Conservation (phyloP, 2,113 vertebrate genomes). For the Protomyctophum bolini region DNA sequence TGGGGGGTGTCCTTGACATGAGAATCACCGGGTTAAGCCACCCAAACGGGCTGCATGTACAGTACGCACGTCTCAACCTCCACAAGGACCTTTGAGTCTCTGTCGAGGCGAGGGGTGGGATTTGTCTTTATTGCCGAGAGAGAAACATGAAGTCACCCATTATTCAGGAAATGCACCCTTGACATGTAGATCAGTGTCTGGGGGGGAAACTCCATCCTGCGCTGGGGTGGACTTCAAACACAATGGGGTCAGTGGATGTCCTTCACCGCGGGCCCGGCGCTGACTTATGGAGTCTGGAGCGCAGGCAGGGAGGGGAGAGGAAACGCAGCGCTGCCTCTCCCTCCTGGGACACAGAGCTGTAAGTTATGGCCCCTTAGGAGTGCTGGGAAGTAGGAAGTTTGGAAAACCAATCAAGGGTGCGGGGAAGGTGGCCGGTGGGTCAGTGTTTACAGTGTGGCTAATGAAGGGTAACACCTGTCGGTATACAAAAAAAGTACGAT, state of each 20-base stretch:
- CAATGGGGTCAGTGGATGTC: neutral
- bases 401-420: slow-evolving; percentile 38
- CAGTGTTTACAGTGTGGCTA: slow-evolving; percentile 22
- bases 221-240: slow-evolving; percentile 21
- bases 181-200: slow-evolving; percentile 13
- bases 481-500: slow-evolving; percentile 4
- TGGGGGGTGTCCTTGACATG: too few relatives aligned
- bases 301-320: slow-evolving; percentile 15
- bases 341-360: slow-evolving; percentile 13
- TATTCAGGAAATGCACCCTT: slow-evolving; percentile 10
- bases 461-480: slow-evolving; percentile 43
- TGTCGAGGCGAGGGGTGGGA: neutral
- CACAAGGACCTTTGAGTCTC: neutral
- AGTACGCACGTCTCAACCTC: slow-evolving; percentile 4
- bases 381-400: slow-evolving; percentile 29
- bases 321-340: slow-evolving; percentile 29
- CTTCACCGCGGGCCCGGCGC: slow-evolving; percentile 12
- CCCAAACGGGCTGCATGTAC: neutral
- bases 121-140: slow-evolving; percentile 13
- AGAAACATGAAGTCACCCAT: neutral
- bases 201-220: slow-evolving; percentile 16
- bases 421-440: slow-evolving; percentile 7
- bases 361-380: slow-evolving; percentile 36
- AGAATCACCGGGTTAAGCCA: neutral
- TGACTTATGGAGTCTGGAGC: slow-evolving; percentile 30